Percentiles rank a stretch among this genome's conserved stretches.
Conservation (phyloP, 2,797 vertebrate genomes). For the Adelosebastes latens region DNA sequence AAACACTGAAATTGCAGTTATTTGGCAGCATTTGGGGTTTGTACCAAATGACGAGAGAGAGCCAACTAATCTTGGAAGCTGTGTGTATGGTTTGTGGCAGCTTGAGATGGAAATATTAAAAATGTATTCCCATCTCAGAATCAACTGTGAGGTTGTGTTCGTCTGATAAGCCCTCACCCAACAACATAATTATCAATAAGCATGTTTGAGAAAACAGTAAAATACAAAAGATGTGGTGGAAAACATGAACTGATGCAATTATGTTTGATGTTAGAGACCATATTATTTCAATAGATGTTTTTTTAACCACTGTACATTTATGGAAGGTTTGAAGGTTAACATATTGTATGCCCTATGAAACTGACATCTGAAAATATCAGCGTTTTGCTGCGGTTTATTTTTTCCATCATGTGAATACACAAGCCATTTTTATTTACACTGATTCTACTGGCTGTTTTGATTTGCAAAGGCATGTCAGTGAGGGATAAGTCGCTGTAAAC, state of each 20-base stretch:
- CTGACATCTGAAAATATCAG: not conserved
- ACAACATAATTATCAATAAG: not conserved
- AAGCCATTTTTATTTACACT: slow-evolving; percentile 9
- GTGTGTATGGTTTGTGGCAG: slow-evolving; percentile 21
- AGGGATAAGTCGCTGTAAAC: slow-evolving; percentile 34
- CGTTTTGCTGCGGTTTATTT: not conserved
- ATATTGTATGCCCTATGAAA: not conserved
- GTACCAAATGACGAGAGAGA: slow-evolving; percentile 1
- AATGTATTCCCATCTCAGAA: slow-evolving; percentile 5
- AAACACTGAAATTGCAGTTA: not conserved
- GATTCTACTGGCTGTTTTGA: slow-evolving; percentile 25
- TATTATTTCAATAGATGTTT: not conserved
- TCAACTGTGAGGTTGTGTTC: not conserved
- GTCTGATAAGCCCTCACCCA: not conserved
- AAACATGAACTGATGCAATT: not conserved
- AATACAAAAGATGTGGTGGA: not conserved
- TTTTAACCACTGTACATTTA: not conserved
- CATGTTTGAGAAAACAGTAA: not conserved
- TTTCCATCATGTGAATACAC: not conserved
- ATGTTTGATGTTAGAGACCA: not conserved
- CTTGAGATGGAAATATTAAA: slow-evolving; percentile 12
- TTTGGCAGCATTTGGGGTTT: not conserved
- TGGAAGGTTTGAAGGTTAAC: not conserved
- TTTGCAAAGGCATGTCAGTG: slow-evolving; percentile 35
- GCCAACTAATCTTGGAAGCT: slow-evolving; percentile 20